Conservation (phyloP, 2,888 invertebrate genomes). For the Clunio marinus region DNA sequence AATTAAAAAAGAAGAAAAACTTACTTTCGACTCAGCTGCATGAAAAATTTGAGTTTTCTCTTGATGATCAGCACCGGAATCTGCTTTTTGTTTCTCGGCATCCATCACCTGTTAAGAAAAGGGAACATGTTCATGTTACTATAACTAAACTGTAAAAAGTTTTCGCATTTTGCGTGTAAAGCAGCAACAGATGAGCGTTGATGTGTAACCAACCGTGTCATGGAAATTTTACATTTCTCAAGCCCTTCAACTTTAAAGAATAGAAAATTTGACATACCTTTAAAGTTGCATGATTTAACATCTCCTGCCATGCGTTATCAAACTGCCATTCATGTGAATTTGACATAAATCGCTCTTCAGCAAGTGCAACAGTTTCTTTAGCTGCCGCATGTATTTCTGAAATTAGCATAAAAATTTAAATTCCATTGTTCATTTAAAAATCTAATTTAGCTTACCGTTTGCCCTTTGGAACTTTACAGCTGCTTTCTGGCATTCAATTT, state of each 20-base stretch:
- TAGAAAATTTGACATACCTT: conserved; percentile 61
- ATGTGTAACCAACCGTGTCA: too few species aligned
- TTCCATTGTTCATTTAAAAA: conserved; percentile 36
- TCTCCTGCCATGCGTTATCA: conserved; percentile 96
- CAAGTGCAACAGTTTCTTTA: conserved; percentile 86
- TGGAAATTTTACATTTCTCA: too few species aligned
- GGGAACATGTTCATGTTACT: background rate
- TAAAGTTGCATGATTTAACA: conserved; percentile 91
- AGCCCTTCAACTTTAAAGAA: too few species aligned
- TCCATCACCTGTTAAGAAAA: conserved; percentile 70
- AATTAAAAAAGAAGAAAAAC: too few species aligned
- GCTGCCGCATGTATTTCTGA: conserved; percentile 85
- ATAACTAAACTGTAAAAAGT: background rate
- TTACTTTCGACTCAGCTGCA: conserved; percentile 71
- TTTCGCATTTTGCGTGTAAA: background rate
- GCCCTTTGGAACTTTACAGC: conserved; percentile 87
- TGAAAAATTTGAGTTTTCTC: conserved; percentile 74
- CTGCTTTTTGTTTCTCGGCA: conserved; percentile 85
- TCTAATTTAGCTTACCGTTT: conserved; percentile 62
- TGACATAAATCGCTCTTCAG: conserved; percentile 67
- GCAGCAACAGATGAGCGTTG: too few species aligned
- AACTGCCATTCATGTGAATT: conserved; percentile 63
- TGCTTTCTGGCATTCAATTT: conserved; percentile 82
- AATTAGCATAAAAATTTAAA: conserved; percentile 3
- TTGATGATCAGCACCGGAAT: conserved; percentile 83